phyloP scores from a whole-genome alignment of 2,113 vertebrate genomes.

The Phainopepla nitens region DNA sequence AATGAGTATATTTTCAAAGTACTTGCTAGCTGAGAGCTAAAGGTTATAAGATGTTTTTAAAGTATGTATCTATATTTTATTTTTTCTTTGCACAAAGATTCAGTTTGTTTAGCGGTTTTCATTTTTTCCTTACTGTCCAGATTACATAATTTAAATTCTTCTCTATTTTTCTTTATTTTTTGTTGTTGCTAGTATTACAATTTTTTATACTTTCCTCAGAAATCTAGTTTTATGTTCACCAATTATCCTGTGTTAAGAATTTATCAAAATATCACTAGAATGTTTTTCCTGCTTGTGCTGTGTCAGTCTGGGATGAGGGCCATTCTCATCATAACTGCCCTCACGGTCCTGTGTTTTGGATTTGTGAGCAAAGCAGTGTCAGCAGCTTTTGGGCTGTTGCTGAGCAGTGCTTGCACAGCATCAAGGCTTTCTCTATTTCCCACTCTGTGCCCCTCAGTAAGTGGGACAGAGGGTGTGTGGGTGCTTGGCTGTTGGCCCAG shows the following conservation, averaged over 20 bases:
- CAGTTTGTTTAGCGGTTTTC: background rate
- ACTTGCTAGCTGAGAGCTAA: background rate
- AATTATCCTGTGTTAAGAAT: background rate
- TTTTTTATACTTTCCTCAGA: background rate
- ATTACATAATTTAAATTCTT: background rate
- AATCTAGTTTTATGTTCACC: background rate
- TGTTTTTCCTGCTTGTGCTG: background rate
- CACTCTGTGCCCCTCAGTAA: rapidly evolving
- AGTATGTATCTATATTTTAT: background rate
- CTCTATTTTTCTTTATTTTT: background rate
- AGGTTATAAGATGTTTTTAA: background rate
- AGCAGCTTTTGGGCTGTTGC: background rate
- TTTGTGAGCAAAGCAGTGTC: background rate
- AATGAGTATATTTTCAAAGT: background rate
- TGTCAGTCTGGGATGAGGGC: background rate
- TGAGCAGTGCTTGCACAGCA: background rate
- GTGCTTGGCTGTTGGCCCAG: background rate
- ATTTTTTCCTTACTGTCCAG: background rate
- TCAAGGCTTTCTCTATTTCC: background rate
- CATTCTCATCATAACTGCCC: background rate
- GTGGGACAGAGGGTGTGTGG: background rate
- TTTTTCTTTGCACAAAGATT: background rate
- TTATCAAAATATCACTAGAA: background rate
- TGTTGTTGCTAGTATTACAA: background rate
- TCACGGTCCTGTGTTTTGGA: background rate